Evolutionary conservation across 1,140 invertebrate species (phyloP), one percentile per base, ranked within the genome.

Genomic region (Zaprionus vittiger): DNA sequence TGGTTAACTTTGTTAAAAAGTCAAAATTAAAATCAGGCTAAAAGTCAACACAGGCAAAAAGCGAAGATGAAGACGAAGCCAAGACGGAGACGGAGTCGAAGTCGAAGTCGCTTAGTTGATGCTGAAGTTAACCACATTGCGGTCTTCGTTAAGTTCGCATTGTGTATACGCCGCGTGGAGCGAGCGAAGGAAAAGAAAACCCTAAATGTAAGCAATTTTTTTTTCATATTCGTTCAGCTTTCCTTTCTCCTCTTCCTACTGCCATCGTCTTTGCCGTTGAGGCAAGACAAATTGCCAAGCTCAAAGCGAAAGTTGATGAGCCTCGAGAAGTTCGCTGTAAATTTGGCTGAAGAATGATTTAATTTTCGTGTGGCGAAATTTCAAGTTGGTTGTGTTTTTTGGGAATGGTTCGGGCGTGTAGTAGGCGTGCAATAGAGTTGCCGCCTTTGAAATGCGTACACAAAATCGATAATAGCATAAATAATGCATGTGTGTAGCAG

Each of bases 401-500:
- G 6, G 5, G 41, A n/a, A 11, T 28, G 34, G 24, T 14, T 17
- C 6, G 7, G 12, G 37, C 24, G 11, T 56, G 37, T 20, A 20
- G 41, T 52, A 26, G 49, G 22, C 38, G 56, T 60, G 34, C 80
- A 81, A 49, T 44, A 63, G 71, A 73, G 64, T 63, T 54, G 38
- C 31, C 67, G 68, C 47, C 47, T 28, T 71, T 89, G 68, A 79
- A 80, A 86, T 69, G 62, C 76, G 69, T 81, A 85, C 55, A 74
- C 60, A 90, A 90, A 90, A 90, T 90, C 85, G 78, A 90, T 90
- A 90, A 85, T 90, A 82, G 79, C 85, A 90, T 90, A 85, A 90
- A 90, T 90, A 90, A 85, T 90, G 84, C 89, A 90, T 81, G 70
- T 81, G 68, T 76, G 60, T 56, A 66, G 69, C 54, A 37, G 60